phyloP scores from a whole-genome alignment of 2,113 vertebrate genomes.

The Zapornia atra region DNA sequence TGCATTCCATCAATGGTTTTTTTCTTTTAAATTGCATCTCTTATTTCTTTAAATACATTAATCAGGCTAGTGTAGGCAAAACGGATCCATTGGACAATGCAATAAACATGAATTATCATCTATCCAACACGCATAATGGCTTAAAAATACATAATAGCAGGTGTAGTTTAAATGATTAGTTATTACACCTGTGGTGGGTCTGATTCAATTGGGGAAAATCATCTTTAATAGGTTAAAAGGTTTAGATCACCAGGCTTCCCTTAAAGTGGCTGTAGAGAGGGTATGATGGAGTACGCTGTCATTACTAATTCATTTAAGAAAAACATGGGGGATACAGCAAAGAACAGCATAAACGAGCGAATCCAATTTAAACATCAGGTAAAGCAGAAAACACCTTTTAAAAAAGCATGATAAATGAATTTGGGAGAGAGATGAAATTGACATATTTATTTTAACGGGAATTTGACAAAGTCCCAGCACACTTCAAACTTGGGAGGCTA shows the following conservation, averaged over 20 bases:
- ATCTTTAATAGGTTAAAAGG: conserved; percentile 99
- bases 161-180: conserved; percentile 96
- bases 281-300: conserved; percentile 96
- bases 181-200: conserved; percentile 99
- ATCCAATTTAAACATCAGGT: conserved; percentile 94
- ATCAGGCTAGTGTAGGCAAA: conserved; percentile 86
- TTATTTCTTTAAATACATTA: conserved; percentile 88
- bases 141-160: conserved; percentile 93
- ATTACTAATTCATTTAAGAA: conserved; percentile 99
- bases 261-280: conserved; percentile 97
- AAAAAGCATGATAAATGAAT: conserved; percentile 88
- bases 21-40: conserved; percentile 83
- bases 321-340: conserved; percentile 97
- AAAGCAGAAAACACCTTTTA: conserved; percentile 86
- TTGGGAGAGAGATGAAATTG: conserved; percentile 79
- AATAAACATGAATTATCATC: conserved; percentile 99
- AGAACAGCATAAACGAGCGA: conserved; percentile 92
- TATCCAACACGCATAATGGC: conserved; percentile 85
- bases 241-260: conserved; percentile 99
- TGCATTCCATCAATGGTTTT: conserved; percentile 81
- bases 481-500: conserved; percentile 70
- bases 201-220: conserved; percentile 99
- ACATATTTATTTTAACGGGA: conserved; percentile 83
- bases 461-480: conserved; percentile 80
- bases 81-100: conserved; percentile 89